phyloP scores from a whole-genome alignment of 2,113 vertebrate genomes.

The Etheostoma spectabile region DNA sequence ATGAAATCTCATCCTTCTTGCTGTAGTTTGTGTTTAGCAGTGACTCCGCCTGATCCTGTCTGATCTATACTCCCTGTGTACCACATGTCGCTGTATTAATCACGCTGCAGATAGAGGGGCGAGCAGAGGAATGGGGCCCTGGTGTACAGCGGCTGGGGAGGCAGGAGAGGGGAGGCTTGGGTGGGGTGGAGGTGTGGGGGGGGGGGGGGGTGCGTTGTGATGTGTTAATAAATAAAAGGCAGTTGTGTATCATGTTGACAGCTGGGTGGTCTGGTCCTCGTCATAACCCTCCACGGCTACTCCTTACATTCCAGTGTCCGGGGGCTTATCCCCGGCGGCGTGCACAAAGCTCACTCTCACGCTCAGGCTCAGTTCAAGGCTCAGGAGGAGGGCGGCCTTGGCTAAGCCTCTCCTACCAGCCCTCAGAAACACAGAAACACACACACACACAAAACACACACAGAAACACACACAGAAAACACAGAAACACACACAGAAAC shows the following conservation, averaged over 20 bases:
- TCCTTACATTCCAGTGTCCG: conserved; percentile 85
- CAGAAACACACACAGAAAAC: conserved; percentile 47
- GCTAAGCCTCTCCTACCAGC: conserved; percentile 62
- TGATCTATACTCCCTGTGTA: conserved; percentile 63
- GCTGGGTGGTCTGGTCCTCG: conserved; percentile 85
- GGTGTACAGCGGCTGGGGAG: conserved; percentile 21
- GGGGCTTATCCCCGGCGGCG: conserved; percentile 81
- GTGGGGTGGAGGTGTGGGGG: conserved; percentile 1
- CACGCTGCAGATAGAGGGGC: conserved; percentile 54
- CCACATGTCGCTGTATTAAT: conserved; percentile 69
- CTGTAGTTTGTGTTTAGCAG: conserved; percentile 41
- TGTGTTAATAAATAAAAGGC: conserved; percentile 84
- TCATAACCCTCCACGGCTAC: conserved; percentile 83
- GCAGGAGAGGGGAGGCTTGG: conserved; percentile 25
- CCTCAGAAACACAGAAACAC: conserved; percentile 53
- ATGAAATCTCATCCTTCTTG: conserved; percentile 47
- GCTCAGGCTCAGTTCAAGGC: conserved; percentile 73
- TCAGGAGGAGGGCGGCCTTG: conserved; percentile 76
- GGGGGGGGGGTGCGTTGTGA: conserved; percentile 46
- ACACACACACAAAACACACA: conserved; percentile 30
- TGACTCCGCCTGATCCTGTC: conserved; percentile 47
- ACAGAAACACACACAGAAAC: conserved; percentile 48
- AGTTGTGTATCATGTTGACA: conserved; percentile 84
- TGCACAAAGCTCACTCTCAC: conserved; percentile 85
- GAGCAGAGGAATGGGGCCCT: conserved; percentile 60